Evolutionary conservation across 2,797 vertebrate genomes (phyloP).

Genomic region (Myripristis jacobus): DNA sequence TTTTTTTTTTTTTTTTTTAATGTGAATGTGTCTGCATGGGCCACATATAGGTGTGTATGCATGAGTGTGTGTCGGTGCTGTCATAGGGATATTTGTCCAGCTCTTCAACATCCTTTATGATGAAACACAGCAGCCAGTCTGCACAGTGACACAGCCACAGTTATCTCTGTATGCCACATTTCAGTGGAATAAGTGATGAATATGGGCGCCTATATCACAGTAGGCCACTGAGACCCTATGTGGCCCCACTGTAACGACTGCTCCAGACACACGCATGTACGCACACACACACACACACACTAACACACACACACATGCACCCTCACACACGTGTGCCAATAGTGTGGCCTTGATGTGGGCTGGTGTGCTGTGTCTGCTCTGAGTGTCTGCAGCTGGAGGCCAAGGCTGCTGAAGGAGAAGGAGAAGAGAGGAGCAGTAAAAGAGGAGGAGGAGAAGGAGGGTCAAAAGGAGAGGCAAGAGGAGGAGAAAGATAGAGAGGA

Average conservation of each 20-base stretch:
- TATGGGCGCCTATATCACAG: slow-evolving; percentile 44
- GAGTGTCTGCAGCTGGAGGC: slow-evolving; percentile 77
- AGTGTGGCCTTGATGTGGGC: slow-evolving; percentile 78
- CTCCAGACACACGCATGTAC: slow-evolving; percentile 53
- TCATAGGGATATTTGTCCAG: slow-evolving; percentile 6
- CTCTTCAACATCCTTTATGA: slow-evolving; percentile 20
- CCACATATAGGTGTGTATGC: background rate
- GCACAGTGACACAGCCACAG: slow-evolving; percentile 18
- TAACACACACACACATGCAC: slow-evolving; percentile 35
- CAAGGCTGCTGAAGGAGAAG: slow-evolving; percentile 66
- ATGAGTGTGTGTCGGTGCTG: background rate
- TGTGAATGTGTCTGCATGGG: background rate
- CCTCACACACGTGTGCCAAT: slow-evolving; percentile 55
- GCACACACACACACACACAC: slow-evolving; percentile 22
- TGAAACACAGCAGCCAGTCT: background rate
- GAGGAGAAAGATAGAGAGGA: background rate
- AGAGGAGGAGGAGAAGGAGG: slow-evolving; percentile 27
- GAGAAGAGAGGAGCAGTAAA: slow-evolving; percentile 30
- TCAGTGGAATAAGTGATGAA: slow-evolving; percentile 27
- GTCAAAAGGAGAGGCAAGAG: background rate
- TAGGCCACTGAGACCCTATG: slow-evolving; percentile 59
- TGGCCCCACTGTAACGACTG: slow-evolving; percentile 71
- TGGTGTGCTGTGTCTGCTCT: slow-evolving; percentile 78
- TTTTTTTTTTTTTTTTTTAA: too few relatives aligned
- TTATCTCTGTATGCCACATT: slow-evolving; percentile 20